Base-by-base conservation (phyloP, 2,113 vertebrate species). In the Hippolais icterina region DNA sequence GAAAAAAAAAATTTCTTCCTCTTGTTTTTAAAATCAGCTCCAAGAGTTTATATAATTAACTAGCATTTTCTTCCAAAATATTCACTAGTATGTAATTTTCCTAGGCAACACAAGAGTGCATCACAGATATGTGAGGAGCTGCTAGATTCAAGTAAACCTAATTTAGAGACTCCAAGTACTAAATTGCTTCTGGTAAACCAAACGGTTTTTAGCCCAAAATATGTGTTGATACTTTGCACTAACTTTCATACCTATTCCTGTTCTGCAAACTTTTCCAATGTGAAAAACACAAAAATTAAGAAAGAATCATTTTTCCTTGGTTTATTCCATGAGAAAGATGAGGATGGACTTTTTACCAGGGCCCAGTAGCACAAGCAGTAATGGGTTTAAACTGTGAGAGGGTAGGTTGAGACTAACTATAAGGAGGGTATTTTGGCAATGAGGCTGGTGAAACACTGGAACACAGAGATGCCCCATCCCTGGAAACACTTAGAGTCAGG, bases 361-460 rank as follows among this genome's bases (percentile, higher is more conserved):
- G 15, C 10, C 33, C 31, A 4, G 39, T 0, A 69, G 35, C 14
- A 47, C 11, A 47, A 39, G 21, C 4, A 1, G 5, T 10, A 37
- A 47, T 12, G 15, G 37, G 10, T 66, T 79, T 75, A 52, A 47
- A 42, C 11, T 56, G 11, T 42, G 23, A 69, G 22, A 79, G 4
- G 5, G 10, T 17, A 61, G n/a, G 61, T 3, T 42, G 10, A 71
- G 5, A 21, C 19, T 13, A 49, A 15, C 24, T 15, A 1, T 6
- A 60, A 46, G 35, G 22, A 77, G 33, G 14, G 22, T 5, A 12
- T n/a, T 46, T 24, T 31, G 41, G 56, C 7, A 3, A 11, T 24
- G 4, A 37, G 52, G 5, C 5, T 56, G 11, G 17, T 35, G 21
- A 75, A 31, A 69, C 65, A n/a, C 41, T 37, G 19, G 10, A 29